Percentiles rank a stretch among this genome's conserved stretches.
Evolutionary conservation across 2,797 vertebrate species (phyloP).

Genomic region (Phrynocephalus vlangalii): DNA sequence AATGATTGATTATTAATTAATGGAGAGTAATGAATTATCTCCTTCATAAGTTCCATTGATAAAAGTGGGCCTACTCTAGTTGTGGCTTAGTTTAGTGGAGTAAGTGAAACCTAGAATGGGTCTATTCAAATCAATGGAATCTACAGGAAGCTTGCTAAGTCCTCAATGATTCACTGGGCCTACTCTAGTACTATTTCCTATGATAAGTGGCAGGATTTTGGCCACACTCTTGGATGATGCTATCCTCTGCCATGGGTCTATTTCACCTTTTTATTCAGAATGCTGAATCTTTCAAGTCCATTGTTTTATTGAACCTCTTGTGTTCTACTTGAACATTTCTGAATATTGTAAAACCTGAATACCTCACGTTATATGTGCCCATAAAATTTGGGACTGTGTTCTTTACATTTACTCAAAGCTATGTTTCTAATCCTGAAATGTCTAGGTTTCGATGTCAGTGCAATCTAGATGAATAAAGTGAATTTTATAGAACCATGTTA

Average conservation of each 20-base stretch:
- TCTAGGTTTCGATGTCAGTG: constrained; percentile 57
- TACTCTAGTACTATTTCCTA: too few species aligned
- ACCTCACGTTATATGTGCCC: constrained; percentile 68
- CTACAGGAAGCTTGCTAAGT: too few species aligned
- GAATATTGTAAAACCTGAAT: constrained; percentile 63
- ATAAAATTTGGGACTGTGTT: constrained; percentile 52
- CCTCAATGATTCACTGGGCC: too few species aligned
- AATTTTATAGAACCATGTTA: constrained; percentile 35
- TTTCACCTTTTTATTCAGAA: neutral
- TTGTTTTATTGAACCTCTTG: constrained; percentile 3
- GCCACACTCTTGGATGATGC: constrained; percentile 3
- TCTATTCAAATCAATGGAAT: too few species aligned
- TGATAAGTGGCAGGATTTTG: too few species aligned
- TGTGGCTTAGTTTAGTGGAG: too few species aligned
- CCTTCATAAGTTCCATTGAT: too few species aligned
- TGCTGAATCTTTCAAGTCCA: neutral
- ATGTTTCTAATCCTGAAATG: constrained; percentile 59
- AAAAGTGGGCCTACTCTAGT: too few species aligned
- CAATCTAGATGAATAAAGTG: constrained; percentile 18
- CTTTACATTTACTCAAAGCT: constrained; percentile 51
- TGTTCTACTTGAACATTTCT: constrained; percentile 28
- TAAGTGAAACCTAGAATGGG: too few species aligned
- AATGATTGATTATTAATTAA: too few species aligned
- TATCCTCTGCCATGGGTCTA: neutral
- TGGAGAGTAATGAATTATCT: too few species aligned